Evolutionary conservation across 2,797 vertebrate species (phyloP), one percentile per base, ranked within the genome.

Genomic region (Siniperca undulata): DNA sequence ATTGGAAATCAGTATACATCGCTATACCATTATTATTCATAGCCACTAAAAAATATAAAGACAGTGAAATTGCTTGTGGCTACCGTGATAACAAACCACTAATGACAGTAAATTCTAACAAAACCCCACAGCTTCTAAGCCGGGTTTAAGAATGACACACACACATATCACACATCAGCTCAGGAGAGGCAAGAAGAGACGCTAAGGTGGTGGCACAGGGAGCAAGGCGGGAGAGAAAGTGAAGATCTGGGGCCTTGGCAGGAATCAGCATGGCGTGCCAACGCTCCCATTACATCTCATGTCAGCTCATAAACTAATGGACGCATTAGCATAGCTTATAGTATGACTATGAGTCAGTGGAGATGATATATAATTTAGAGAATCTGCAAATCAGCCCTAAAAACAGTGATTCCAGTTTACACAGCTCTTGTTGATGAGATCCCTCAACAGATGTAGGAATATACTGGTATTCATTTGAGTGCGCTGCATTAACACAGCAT

Each of bases 271-370:
- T 80, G 85, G 84, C 85, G 83, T 82, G 83, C 89, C 90, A 91
- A 82, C 88, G 85, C 83, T 86, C 90, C 74, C 83, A 83, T 93
- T 91, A 90, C 82, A 82, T 82, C 85, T 86, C 76, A 79, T 87
- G 87, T 91, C 91, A 85, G 85, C 89, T 90, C 88, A 90, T 88
- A 90, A 91, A 90, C 90, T 89, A 91, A 94, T 90, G 90, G 89
- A 92, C 86, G 84, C 88, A 88, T 93, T 92, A 94, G 88, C 88
- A 90, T 90, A 88, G 88, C 92, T 91, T 86, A 91, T 81, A 77
- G 42, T 82, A 83, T 64, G 82, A 91, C 85, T 88, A 81, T 80
- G 90, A 91, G 89, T 91, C 87, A 91, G 48, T 82, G 78, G 82
- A 88, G 86, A 92, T 84, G 69, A 88, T 91, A 74, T 86, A 87